These are phyloP conservation scores for Eupithecia tripunctaria DNA, from an alignment of 2,888 invertebrate genomes.

Conservation along the genomic window DNA sequence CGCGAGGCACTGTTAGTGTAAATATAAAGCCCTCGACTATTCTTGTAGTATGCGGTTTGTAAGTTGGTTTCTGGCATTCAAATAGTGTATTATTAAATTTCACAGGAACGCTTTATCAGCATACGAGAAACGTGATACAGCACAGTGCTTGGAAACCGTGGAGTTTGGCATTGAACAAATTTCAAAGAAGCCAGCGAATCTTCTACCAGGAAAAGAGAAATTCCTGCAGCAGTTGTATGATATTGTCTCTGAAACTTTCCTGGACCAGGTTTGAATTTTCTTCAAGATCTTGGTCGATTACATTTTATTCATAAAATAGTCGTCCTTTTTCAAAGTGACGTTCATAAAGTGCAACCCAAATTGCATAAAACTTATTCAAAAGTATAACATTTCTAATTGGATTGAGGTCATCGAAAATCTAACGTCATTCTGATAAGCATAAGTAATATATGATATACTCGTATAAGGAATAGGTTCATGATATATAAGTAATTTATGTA, in stretches of 20 bases:
- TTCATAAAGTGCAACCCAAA: background rate
- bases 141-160: constrained; percentile 70
- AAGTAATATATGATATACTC: too few relatives aligned
- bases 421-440: background rate
- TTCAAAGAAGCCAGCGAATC: constrained; percentile 60
- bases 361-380: background rate
- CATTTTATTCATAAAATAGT: background rate
- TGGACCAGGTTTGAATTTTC: constrained; percentile 66
- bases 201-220: constrained; percentile 73
- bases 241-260: constrained; percentile 69
- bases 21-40: background rate
- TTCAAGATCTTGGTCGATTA: background rate
- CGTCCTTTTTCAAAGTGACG: background rate
- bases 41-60: background rate
- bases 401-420: background rate
- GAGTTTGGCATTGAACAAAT: constrained; percentile 78
- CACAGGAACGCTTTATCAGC: constrained; percentile 44
- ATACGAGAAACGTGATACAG: constrained; percentile 64
- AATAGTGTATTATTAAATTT: background rate
- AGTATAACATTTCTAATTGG: background rate
- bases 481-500: too few relatives aligned
- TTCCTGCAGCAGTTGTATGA: constrained; percentile 68
- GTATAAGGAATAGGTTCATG: too few relatives aligned
- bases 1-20: too few relatives aligned
- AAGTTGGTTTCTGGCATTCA: background rate